A percentile compares a stretch with the other conserved stretches of the same genome.
phyloP scores from a whole-genome alignment of 2,113 vertebrate genomes.

The Notothenia rossii region DNA sequence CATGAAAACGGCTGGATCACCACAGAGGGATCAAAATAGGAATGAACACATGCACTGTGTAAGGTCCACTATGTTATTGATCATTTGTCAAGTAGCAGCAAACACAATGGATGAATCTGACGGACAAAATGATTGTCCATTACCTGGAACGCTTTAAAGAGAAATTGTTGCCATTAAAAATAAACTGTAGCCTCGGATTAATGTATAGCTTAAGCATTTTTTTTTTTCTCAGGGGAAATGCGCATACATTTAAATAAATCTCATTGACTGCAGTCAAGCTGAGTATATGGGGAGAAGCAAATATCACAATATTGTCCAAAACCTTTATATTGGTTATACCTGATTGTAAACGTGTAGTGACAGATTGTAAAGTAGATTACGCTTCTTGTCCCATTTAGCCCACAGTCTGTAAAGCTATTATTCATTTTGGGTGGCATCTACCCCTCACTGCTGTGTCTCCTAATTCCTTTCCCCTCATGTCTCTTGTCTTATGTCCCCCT shows the following conservation, averaged over 20 bases:
- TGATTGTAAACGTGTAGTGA: too few relatives aligned
- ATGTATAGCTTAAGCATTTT: background rate
- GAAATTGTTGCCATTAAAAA: background rate
- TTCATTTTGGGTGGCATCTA: background rate
- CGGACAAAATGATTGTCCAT: background rate
- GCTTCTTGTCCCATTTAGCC: too few relatives aligned
- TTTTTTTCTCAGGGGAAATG: background rate
- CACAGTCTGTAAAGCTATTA: too few relatives aligned
- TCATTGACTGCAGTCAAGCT: background rate
- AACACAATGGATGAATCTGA: background rate
- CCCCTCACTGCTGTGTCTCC: conserved; percentile 4
- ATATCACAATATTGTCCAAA: too few relatives aligned
- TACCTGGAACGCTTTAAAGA: background rate
- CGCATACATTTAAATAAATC: background rate
- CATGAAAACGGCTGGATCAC: background rate
- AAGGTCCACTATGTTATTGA: background rate
- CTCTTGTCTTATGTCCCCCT: conserved; percentile 19
- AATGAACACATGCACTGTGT: background rate
- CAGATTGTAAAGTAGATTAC: too few relatives aligned
- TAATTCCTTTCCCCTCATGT: background rate
- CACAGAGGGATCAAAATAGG: background rate
- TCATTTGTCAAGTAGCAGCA: background rate
- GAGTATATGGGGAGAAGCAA: too few relatives aligned
- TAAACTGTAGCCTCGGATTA: background rate
- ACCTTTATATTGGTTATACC: too few relatives aligned